Evolutionary conservation across 2,797 vertebrate genomes (phyloP).

Genomic region (Alfaro cultratus): DNA sequence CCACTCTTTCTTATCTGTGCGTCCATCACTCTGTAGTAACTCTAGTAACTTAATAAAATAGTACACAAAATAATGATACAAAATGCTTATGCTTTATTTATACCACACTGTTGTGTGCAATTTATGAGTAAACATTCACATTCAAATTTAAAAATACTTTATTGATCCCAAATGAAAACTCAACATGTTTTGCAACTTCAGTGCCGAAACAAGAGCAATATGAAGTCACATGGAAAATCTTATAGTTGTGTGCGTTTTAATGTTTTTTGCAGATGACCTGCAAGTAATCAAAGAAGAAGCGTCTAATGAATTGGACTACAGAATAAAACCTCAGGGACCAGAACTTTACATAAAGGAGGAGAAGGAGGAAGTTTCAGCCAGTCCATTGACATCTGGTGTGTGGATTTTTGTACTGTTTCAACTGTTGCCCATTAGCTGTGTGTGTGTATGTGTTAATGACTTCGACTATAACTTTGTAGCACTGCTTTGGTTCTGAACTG

Average conservation of each 20-base stretch:
- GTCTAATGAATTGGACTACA: neutral
- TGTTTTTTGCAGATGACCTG: neutral
- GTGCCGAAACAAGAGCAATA: neutral
- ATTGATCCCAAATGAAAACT: too few species aligned
- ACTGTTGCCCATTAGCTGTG: neutral
- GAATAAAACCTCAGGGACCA: neutral
- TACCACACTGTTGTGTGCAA: neutral
- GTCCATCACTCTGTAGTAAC: neutral
- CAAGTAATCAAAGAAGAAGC: neutral
- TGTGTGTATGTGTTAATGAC: neutral
- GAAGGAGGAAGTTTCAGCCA: neutral
- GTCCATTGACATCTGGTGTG: neutral
- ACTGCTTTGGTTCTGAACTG: too few species aligned
- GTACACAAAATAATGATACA: neutral
- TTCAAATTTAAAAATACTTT: too few species aligned
- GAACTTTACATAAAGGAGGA: constrained; percentile 2
- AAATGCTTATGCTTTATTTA: neutral
- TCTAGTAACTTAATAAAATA: neutral
- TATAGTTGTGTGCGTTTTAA: neutral
- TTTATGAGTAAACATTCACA: neutral
- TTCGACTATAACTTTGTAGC: neutral
- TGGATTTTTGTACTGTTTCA: too few species aligned
- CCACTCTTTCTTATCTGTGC: neutral
- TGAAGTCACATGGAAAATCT: neutral
- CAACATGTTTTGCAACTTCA: neutral